Base-by-base conservation (phyloP, 2,888 invertebrate species). In the Cecidostiba fungosa region DNA sequence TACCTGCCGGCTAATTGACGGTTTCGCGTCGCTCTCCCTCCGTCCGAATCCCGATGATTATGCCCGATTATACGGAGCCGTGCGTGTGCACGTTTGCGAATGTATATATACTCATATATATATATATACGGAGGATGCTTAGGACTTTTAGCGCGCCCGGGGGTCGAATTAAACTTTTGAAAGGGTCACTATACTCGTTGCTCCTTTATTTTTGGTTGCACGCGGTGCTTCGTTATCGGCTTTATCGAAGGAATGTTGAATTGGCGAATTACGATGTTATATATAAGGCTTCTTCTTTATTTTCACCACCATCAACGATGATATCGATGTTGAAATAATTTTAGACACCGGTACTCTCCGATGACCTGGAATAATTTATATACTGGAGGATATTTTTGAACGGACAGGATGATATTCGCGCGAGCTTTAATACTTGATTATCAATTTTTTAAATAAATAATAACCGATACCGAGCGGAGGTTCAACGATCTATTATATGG, bases 31-130 rank as follows among this genome's bases (percentile, higher is more conserved):
- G 3, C 39, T 23, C n/a, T n/a, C 69, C 29, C 50, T 39, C 50
- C 19, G 6, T 88, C 88, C 88, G 85, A 89, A 91, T 89, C 89
- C 89, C 89, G 86, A 90, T 90, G 90, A 91, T 92, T 91, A 90
- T 73, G 76, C 50, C 70, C 66, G 78, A 85, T 85, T 82, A 72
- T 47, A 23, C 23, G 47, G 47, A 29, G 14, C 19, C 19, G 50
- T 54, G 14, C 50, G 50, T 47, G 29, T 14, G 73, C 23, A n/a
- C 39, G 23, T 66, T 26, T 14, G 26, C 29, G 62, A 26, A 12
- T 26, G 26, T 26, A 14, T 66, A 8, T 29, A 14, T 10, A 29
- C 23, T 0, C 10, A n/a, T 54, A 14, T 47, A 12, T 69, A 3
- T 29, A 29, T 29, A 29, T 69, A 12, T 19, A 19, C 19, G 23